Evolutionary conservation across 2,797 vertebrate species (phyloP).

Genomic region (Hypotaenidia okinawae): DNA sequence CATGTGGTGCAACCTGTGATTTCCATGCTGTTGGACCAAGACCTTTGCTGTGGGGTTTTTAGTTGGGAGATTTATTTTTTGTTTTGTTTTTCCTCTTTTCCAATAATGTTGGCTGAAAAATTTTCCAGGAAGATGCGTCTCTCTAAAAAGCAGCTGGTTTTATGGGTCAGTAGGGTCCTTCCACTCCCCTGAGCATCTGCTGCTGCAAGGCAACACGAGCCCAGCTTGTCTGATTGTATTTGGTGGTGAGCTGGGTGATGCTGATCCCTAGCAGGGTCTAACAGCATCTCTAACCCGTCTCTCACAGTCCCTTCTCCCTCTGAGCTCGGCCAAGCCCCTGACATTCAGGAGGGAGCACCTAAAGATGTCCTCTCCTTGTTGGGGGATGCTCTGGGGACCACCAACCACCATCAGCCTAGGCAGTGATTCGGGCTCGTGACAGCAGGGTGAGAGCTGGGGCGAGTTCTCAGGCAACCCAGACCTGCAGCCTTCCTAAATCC

Average conservation of each 20-base stretch:
- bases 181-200: neutral
- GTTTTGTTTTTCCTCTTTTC: neutral
- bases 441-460: neutral
- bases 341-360: neutral
- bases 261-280: neutral
- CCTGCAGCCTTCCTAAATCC: neutral
- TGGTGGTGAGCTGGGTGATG: neutral
- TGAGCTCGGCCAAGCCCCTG: neutral
- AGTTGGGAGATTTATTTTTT: neutral
- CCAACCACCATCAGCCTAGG: fast-evolving
- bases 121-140: fast-evolving
- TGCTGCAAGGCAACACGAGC: neutral
- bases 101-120: neutral
- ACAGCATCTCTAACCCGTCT: neutral
- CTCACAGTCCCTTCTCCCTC: neutral
- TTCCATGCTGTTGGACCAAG: fast-evolving
- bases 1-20: neutral
- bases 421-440: fast-evolving
- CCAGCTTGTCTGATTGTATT: neutral
- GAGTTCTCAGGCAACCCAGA: neutral
- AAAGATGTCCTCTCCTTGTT: fast-evolving
- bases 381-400: neutral
- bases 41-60: neutral
- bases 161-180: neutral
- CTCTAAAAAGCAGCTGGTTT: neutral